Evolutionary conservation across 2,113 vertebrate genomes (phyloP).

Genomic region (Elephas maximus): DNA sequence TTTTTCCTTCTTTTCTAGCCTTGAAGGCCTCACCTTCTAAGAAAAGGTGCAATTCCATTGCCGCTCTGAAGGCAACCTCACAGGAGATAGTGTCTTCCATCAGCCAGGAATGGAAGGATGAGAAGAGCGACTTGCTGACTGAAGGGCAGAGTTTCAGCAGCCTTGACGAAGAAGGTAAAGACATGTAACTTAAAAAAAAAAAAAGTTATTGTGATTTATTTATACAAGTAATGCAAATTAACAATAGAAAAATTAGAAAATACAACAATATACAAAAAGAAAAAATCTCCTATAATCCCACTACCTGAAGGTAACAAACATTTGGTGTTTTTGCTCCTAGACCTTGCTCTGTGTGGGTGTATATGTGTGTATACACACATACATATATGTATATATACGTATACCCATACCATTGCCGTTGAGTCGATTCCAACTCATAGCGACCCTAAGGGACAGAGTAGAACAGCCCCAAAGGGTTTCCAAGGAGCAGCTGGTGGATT

Average conservation of each 20-base stretch:
- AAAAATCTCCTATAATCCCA: background rate
- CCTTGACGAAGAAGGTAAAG: constrained; percentile 96
- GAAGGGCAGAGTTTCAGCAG: constrained; percentile 96
- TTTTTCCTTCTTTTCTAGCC: constrained; percentile 87
- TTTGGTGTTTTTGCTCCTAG: background rate
- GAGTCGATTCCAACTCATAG: no score
- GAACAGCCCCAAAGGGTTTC: no score
- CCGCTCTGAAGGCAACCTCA: constrained; percentile 95
- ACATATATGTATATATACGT: no score
- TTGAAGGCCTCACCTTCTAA: constrained; percentile 96
- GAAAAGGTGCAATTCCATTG: constrained; percentile 95
- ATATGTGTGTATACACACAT: background rate
- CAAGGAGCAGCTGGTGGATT: no score
- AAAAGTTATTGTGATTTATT: background rate
- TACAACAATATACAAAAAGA: background rate
- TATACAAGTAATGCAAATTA: background rate
- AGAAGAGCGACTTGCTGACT: constrained; percentile 90
- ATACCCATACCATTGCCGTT: no score
- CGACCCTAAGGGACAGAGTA: no score
- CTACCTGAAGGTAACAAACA: background rate
- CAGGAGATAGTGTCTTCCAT: constrained; percentile 95
- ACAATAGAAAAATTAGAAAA: background rate
- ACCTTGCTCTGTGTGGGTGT: background rate
- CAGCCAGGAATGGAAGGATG: constrained; percentile 92
- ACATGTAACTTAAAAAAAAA: background rate